A percentile compares a stretch with the other conserved stretches of the same genome.
Conservation (phyloP, 2,797 vertebrate species). For the Tapirus indicus region DNA sequence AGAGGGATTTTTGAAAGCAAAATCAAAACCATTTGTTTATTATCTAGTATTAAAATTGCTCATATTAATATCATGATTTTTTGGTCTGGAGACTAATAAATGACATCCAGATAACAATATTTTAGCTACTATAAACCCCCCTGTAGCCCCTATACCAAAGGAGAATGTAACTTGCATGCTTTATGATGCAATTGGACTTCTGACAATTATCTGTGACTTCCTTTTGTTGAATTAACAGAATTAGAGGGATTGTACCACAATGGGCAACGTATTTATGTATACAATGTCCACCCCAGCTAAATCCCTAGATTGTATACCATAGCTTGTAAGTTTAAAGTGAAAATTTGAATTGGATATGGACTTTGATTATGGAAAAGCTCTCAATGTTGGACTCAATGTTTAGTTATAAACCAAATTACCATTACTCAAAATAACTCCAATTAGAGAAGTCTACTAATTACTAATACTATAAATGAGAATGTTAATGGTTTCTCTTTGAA, state of each 20-base stretch:
- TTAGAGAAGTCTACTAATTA: constrained; percentile 6
- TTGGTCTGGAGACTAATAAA: not conserved
- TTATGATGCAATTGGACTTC: constrained; percentile 21
- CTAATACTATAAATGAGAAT: constrained; percentile 26
- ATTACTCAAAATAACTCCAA: constrained; percentile 47
- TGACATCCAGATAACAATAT: not conserved
- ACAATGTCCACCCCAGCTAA: not conserved
- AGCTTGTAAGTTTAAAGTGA: constrained; percentile 36
- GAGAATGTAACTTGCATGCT: not conserved
- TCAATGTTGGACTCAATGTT: not conserved
- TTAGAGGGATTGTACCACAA: not conserved
- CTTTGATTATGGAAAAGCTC: constrained; percentile 38
- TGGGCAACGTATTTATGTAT: not conserved
- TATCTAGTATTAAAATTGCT: constrained; percentile 18
- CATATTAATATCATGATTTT: not conserved
- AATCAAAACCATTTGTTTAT: constrained; percentile 58
- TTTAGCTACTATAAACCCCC: not conserved
- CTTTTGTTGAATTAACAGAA: constrained; percentile 11
- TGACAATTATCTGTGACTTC: not conserved
- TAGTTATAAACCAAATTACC: constrained; percentile 47
- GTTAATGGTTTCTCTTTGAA: constrained; percentile 52
- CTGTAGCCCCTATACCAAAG: not conserved
- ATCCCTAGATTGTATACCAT: not conserved
- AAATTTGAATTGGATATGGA: constrained; percentile 40
- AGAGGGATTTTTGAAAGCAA: constrained; percentile 28